Conservation (phyloP, 2,113 vertebrate genomes). For the Neotragus pygmaeus region DNA sequence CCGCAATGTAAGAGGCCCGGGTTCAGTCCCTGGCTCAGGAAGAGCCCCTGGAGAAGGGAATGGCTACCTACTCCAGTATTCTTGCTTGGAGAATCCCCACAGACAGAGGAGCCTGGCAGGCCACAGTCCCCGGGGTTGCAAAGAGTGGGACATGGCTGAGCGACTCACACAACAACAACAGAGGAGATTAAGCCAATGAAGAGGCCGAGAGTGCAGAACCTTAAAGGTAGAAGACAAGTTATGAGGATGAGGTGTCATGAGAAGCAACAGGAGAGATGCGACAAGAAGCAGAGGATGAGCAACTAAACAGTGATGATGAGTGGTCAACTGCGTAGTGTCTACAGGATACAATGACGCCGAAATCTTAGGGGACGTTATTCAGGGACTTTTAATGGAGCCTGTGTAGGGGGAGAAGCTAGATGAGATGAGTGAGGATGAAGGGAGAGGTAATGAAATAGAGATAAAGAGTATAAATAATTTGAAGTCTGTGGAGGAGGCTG, state of each 20-base stretch:
- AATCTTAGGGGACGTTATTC: neutral
- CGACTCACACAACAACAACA: neutral
- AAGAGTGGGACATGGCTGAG: rapidly evolving
- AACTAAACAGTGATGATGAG: neutral
- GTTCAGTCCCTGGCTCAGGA: neutral
- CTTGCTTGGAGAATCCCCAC: neutral
- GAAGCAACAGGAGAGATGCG: neutral
- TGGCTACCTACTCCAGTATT: neutral
- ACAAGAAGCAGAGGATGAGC: neutral
- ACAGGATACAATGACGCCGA: neutral
- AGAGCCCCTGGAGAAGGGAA: neutral
- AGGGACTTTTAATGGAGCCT: neutral
- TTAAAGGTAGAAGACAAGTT: neutral
- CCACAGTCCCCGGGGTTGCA: neutral
- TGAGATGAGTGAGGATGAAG: neutral
- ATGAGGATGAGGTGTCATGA: neutral
- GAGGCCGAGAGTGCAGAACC: no score
- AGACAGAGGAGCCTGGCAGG: neutral
- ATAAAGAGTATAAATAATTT: neutral
- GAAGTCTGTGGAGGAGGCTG: neutral
- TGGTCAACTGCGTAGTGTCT: neutral
- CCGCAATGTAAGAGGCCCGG: neutral
- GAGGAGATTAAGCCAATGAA: neutral
- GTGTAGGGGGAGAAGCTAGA: neutral
- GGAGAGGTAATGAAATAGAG: neutral